Evolutionary conservation across 2,113 vertebrate species (phyloP), one percentile per base, ranked within the genome.

Genomic region (Larimichthys polyactis): DNA sequence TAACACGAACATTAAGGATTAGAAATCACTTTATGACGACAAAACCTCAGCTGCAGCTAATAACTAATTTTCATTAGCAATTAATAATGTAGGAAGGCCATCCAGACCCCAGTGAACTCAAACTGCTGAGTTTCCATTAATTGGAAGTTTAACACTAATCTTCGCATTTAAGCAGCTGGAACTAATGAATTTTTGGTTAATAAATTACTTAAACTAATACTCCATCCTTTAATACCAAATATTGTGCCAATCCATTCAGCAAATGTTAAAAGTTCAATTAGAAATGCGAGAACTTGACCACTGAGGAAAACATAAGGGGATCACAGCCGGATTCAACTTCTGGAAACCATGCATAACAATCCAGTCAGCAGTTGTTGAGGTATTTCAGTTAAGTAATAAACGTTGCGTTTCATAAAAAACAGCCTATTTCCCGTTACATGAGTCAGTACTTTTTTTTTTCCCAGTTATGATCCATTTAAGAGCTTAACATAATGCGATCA

Each of bases 1-100:
- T 99, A 83, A 76, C 46, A 24, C 63, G 2, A 72, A 79, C 29
- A 36, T 58, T 0, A 48, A 36, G 70, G 4, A 44, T 44, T 17
- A 44, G 10, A 73, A 49, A 22, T 46, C 20, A 24, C 4, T 48
- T 27, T 9, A 51, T 46, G 44, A 22, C 29, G 43, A 46, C 69
- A 19, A 59, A 60, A 22, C 2, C 51, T 43, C 6, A 68, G 24
- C 7, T 4, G 29, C 2, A n/a, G 43, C 29, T 9, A 32, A 36
- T 14, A 64, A 22, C n/a, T n/a, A 27, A 27, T 20, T 51, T 64
- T 27, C 49, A 27, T 24, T 6, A 51, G 27, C 1, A 2, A 62
- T 36, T 40, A 10, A 57, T n/a, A 19, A 74, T 11, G 70, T 48
- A 1, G 14, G 16, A 32, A 32, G 48, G 11, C 2, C 66, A 49